Evolutionary conservation across 1,140 invertebrate species (phyloP).

Genomic region (Euwallacea similis): DNA sequence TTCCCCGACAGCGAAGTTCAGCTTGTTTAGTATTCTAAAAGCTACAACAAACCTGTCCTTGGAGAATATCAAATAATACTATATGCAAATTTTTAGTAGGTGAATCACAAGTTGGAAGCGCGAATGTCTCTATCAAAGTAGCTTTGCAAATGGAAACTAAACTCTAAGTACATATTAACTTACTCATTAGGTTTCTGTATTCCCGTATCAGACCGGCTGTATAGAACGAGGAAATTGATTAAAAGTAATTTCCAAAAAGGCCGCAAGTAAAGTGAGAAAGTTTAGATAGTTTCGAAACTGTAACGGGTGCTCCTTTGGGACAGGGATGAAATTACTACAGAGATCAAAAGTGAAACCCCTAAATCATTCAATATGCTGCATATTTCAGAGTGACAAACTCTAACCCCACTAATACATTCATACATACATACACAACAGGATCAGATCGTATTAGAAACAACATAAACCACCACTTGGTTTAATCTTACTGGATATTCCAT

Average conservation of each 20-base stretch:
- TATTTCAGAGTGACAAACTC: no score
- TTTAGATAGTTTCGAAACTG: slow-evolving; percentile 1
- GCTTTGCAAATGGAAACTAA: slow-evolving; percentile 35
- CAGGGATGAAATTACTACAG: no score
- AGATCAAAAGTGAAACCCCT: no score
- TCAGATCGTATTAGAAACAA: slow-evolving; percentile 15
- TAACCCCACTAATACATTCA: no score
- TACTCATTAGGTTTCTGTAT: slow-evolving; percentile 28
- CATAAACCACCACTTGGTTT: slow-evolving; percentile 20
- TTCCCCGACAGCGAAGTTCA: slow-evolving; percentile 21
- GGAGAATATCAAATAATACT: slow-evolving; percentile 39
- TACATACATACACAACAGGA: slow-evolving; percentile 8
- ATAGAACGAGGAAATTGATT: slow-evolving; percentile 14
- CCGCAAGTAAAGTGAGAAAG: slow-evolving; percentile 4
- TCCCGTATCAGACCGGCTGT: slow-evolving; percentile 7
- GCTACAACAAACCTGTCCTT: slow-evolving; percentile 33
- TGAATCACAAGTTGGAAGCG: slow-evolving; percentile 32
- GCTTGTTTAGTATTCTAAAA: slow-evolving; percentile 37
- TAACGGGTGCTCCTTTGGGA: no score
- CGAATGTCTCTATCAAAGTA: slow-evolving; percentile 34
- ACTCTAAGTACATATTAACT: slow-evolving; percentile 35
- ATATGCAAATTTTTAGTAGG: slow-evolving; percentile 40
- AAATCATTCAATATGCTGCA: no score
- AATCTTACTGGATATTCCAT: slow-evolving; percentile 16
- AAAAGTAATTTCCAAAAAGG: slow-evolving; percentile 26